Evolutionary conservation across 2,888 invertebrate species (phyloP).

Genomic region (Sesia bembeciformis): DNA sequence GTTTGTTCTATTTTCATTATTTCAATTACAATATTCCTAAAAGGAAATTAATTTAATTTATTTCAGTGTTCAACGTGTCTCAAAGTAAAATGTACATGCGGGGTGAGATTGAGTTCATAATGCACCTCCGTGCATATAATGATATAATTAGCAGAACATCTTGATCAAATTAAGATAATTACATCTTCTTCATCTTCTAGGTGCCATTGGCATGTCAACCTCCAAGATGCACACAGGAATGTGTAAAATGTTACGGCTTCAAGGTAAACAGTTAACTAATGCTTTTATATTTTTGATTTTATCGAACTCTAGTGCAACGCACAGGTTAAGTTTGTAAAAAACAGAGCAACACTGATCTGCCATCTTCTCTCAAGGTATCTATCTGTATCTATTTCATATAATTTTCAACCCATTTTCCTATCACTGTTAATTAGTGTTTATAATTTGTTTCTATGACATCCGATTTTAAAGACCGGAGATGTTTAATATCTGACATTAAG

Average conservation of each 20-base stretch:
- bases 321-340: not conserved
- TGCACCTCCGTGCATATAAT: too few relatives aligned
- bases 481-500: too few relatives aligned
- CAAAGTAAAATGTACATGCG: constrained; percentile 23
- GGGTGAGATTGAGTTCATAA: constrained; percentile 13
- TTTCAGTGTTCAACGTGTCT: constrained; percentile 15
- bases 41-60: not conserved
- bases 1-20: too few relatives aligned
- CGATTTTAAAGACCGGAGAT: too few relatives aligned
- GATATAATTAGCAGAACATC: too few relatives aligned
- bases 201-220: constrained; percentile 11
- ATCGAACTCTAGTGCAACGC: not conserved
- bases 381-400: too few relatives aligned
- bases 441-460: too few relatives aligned
- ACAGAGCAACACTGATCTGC: constrained; percentile 54
- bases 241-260: constrained; percentile 30
- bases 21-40: too few relatives aligned
- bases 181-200: too few relatives aligned
- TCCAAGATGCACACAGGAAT: constrained; percentile 28
- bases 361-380: constrained; percentile 50
- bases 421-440: too few relatives aligned
- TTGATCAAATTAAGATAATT: too few relatives aligned
- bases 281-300: not conserved
- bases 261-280: constrained; percentile 22
- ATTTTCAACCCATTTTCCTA: too few relatives aligned